Conservation (phyloP, 2,113 vertebrate species). For the Myrmophylax atrothorax region DNA sequence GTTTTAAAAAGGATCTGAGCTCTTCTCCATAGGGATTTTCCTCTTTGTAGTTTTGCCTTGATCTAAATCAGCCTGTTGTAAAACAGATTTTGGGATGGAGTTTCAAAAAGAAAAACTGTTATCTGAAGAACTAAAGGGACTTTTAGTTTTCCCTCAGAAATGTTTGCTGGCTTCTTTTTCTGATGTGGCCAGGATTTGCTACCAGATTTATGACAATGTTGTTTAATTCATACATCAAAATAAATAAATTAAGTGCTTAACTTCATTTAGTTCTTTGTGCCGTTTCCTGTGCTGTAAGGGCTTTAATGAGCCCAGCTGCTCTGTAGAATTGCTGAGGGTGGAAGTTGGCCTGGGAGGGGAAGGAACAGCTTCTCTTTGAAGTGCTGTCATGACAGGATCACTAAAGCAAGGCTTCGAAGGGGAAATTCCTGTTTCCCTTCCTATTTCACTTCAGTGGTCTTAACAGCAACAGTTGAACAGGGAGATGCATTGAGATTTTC, state of each 20-base stretch:
- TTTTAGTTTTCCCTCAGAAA: constrained; percentile 16
- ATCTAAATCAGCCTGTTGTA: constrained; percentile 35
- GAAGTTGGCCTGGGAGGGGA: constrained; percentile 47
- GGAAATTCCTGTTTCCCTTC: constrained; percentile 64
- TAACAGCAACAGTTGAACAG: background rate
- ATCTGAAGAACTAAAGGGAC: background rate
- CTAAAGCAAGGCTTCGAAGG: constrained; percentile 3
- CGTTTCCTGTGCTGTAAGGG: background rate
- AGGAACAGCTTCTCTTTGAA: constrained; percentile 59
- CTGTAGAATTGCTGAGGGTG: constrained; percentile 14
- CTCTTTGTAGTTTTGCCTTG: constrained; percentile 51
- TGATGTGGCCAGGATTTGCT: constrained; percentile 1
- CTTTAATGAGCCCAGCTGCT: constrained; percentile 61
- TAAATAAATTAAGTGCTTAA: constrained; percentile 37
- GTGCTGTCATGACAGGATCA: constrained; percentile 1
- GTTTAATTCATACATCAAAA: constrained; percentile 61
- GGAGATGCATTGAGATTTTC: background rate
- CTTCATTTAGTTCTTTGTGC: constrained; percentile 10
- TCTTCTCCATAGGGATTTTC: constrained; percentile 11
- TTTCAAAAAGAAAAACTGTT: constrained; percentile 14
- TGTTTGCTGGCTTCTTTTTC: constrained; percentile 33
- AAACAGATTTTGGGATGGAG: constrained; percentile 11
- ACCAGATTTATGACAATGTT: constrained; percentile 4
- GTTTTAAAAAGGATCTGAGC: constrained; percentile 18
- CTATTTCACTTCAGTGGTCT: background rate